These are phyloP conservation scores for Lycaon pictus DNA, from an alignment of 2,113 vertebrate species.

Conservation along the genomic window DNA sequence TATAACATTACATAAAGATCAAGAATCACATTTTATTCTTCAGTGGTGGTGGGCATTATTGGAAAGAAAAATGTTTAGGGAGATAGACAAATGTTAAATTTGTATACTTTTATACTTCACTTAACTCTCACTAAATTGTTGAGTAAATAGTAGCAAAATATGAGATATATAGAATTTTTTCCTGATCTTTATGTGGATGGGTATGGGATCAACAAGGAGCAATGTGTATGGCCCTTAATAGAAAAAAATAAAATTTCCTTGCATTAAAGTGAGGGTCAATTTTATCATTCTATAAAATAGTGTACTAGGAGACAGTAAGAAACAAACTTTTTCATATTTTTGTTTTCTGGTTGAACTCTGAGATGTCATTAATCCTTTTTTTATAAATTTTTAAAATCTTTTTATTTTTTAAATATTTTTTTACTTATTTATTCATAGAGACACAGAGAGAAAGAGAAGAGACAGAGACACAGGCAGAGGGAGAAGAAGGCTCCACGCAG, in stretches of 20 bases:
- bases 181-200: neutral
- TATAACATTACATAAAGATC: neutral
- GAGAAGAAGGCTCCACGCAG: no score
- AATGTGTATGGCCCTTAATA: neutral
- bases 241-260: neutral
- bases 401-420: no score
- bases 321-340: neutral
- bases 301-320: neutral
- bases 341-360: conserved; percentile 30
- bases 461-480: no score
- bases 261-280: neutral
- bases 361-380: neutral
- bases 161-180: neutral
- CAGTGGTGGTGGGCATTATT: neutral
- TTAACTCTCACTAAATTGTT: neutral
- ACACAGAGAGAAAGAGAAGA: no score
- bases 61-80: neutral
- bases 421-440: no score
- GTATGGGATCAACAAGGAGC: rapidly evolving
- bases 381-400: no score
- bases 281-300: neutral
- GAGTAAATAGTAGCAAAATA: neutral
- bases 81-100: neutral
- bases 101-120: neutral
- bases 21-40: neutral